Evolutionary conservation across 2,113 vertebrate genomes (phyloP).

Genomic region (Chunga burmeisteri): DNA sequence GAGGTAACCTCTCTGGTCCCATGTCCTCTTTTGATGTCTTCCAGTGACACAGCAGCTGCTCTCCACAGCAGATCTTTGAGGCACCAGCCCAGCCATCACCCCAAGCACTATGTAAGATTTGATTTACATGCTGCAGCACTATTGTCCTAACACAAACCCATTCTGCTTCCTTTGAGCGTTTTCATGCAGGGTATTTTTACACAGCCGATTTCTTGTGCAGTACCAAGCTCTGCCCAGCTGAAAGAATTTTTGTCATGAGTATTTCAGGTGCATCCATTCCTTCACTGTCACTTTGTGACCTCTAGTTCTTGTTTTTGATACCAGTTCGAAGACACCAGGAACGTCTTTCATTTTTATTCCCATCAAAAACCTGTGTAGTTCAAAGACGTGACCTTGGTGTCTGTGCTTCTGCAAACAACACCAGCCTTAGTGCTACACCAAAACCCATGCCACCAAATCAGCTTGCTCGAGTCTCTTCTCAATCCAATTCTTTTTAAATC

Average conservation of each 20-base stretch:
- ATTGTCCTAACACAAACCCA: background rate
- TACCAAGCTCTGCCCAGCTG: background rate
- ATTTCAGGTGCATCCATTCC: background rate
- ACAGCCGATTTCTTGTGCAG: background rate
- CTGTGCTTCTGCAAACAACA: constrained; percentile 16
- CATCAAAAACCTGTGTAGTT: constrained; percentile 7
- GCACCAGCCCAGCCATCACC: background rate
- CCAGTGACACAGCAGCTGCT: background rate
- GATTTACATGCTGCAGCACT: background rate
- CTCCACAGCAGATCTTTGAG: background rate
- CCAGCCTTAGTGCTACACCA: background rate
- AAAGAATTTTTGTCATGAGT: background rate
- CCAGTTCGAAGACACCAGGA: constrained; percentile 27
- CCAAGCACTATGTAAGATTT: background rate
- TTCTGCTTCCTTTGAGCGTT: background rate
- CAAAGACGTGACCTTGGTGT: constrained; percentile 30
- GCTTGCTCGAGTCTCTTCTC: background rate
- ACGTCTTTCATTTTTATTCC: constrained; percentile 32
- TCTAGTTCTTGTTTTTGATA: constrained; percentile 24
- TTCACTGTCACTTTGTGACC: constrained; percentile 19
- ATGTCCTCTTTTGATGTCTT: background rate
- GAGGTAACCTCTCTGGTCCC: background rate
- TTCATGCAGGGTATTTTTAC: background rate
- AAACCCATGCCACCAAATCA: background rate
- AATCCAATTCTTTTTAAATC: constrained; percentile 19